A percentile compares a stretch with the other conserved stretches of the same genome.
Evolutionary conservation across 2,888 invertebrate species (phyloP).

Genomic region (Taphrorychus bicolor): DNA sequence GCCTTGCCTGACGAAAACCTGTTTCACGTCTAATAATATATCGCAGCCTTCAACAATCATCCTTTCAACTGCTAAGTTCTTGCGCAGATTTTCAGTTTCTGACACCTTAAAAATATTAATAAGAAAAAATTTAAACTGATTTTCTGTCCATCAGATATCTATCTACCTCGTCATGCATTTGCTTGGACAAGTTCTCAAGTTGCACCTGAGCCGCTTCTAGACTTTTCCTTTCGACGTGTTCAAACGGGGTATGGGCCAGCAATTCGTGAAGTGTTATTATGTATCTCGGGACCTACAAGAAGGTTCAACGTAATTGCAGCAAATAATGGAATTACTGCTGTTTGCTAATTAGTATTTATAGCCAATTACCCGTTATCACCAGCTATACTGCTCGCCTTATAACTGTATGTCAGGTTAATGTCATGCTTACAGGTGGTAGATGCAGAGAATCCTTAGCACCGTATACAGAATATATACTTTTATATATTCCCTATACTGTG

Average conservation of each 20-base stretch:
- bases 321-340: background rate
- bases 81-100: conserved; percentile 90
- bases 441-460: too few species aligned
- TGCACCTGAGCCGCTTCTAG: conserved; percentile 87
- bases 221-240: conserved; percentile 90
- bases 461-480: too few species aligned
- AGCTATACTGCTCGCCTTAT: background rate
- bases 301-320: background rate
- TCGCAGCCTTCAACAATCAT: conserved; percentile 96
- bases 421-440: too few species aligned
- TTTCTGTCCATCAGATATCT: background rate
- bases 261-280: conserved; percentile 91
- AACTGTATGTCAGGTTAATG: too few species aligned
- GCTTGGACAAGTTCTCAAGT: conserved; percentile 82
- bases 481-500: too few species aligned
- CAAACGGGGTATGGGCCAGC: conserved; percentile 90
- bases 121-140: background rate
- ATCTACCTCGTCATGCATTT: conserved; percentile 91
- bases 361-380: background rate
- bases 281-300: conserved; percentile 82
- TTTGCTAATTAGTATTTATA: background rate
- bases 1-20: conserved; percentile 91
- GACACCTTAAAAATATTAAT: conserved; percentile 70
- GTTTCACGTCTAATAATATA: conserved; percentile 89
- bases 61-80: conserved; percentile 89